phyloP scores from a whole-genome alignment of 1,140 invertebrate genomes.

The Drosophila orena region DNA sequence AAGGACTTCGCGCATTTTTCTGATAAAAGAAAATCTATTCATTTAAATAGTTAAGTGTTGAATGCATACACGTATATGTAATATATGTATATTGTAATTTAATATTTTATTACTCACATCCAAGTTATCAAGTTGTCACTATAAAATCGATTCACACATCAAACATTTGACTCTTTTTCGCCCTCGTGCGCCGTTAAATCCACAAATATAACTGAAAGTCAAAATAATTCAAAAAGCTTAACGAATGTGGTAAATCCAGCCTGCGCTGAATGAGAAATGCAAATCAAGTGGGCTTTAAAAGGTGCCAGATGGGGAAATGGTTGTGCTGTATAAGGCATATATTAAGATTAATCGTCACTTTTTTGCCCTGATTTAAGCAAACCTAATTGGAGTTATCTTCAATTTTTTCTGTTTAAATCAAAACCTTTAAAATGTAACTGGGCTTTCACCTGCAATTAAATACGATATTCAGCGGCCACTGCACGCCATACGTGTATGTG shows the following conservation, averaged over 20 bases:
- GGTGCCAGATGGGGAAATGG: slow-evolving; percentile 36
- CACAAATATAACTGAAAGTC: slow-evolving; percentile 6
- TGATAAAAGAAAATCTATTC: too few species aligned
- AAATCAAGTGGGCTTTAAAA: slow-evolving; percentile 20
- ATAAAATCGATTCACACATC: neutral
- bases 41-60: too few species aligned
- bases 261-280: slow-evolving; percentile 21
- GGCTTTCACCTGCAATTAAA: slow-evolving; percentile 61
- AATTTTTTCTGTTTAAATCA: neutral
- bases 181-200: neutral
- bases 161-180: neutral
- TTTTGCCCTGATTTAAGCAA: slow-evolving; percentile 13
- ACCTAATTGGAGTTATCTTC: slow-evolving; percentile 2
- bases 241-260: neutral
- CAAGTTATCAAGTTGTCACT: neutral
- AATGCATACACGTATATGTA: too few species aligned
- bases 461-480: slow-evolving; percentile 17
- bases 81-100: neutral
- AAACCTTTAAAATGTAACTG: neutral
- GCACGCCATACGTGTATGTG: slow-evolving; percentile 40
- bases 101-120: neutral
- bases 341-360: neutral
- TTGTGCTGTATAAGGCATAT: neutral
- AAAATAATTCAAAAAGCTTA: neutral
- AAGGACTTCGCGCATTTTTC: too few species aligned